phyloP scores from a whole-genome alignment of 2,113 vertebrate genomes.

The Oreochromis tanganicae region DNA sequence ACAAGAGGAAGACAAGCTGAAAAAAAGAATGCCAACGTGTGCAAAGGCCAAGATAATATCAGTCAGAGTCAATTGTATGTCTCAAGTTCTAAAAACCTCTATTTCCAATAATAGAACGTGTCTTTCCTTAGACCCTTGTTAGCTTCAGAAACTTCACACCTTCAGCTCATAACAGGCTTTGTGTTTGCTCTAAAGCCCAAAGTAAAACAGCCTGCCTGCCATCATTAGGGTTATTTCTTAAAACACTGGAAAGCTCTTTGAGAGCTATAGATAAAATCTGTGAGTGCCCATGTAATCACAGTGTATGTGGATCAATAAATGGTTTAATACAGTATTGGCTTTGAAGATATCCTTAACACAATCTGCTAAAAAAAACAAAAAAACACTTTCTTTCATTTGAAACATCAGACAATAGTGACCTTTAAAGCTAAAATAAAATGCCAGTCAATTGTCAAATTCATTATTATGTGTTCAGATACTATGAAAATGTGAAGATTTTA shows the following conservation, averaged over 20 bases:
- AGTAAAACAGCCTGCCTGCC: neutral
- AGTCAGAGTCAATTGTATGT: neutral
- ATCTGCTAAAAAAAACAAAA: neutral
- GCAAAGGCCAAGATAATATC: neutral
- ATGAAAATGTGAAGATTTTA: neutral
- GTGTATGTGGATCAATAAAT: neutral
- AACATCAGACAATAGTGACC: neutral
- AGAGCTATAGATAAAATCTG: neutral
- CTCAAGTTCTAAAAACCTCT: neutral
- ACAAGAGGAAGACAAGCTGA: neutral
- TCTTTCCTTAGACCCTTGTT: neutral
- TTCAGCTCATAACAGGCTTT: neutral
- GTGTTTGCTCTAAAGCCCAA: neutral
- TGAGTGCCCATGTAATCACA: neutral
- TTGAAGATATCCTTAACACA: neutral
- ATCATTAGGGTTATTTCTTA: neutral
- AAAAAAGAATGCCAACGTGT: accelerated
- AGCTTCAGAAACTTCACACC: neutral
- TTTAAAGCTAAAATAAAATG: neutral
- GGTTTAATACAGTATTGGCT: neutral
- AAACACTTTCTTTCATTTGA: neutral
- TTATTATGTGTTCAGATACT: neutral
- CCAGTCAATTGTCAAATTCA: neutral
- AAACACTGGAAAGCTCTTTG: neutral
- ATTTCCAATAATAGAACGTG: neutral